phyloP scores from a whole-genome alignment of 2,113 vertebrate species.

The Urocynchramus pylzowi region DNA sequence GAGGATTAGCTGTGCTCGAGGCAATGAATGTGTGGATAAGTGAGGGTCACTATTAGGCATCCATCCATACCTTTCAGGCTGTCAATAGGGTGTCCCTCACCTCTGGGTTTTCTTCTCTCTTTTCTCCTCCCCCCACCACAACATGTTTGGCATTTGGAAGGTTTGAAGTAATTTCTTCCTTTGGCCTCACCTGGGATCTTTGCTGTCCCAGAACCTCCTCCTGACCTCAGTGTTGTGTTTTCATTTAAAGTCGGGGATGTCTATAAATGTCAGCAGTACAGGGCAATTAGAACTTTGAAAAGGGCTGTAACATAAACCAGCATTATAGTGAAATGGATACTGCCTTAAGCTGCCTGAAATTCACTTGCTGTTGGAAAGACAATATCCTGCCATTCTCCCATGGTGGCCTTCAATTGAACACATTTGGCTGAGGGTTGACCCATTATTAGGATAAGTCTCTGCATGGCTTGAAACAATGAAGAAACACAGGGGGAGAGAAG shows the following conservation, averaged over 20 bases:
- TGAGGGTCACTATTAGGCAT: conserved; percentile 46
- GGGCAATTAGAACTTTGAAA: conserved; percentile 86
- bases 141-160: conserved; percentile 73
- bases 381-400: conserved; percentile 84
- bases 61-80: conserved; percentile 38
- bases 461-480: conserved; percentile 78
- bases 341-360: conserved; percentile 79
- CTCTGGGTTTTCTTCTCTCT: conserved; percentile 31
- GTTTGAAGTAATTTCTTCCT: conserved; percentile 79
- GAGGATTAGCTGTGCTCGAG: conserved; percentile 24
- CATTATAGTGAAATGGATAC: conserved; percentile 84
- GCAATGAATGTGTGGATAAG: neutral
- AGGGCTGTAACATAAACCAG: conserved; percentile 85
- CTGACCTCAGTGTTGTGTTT: conserved; percentile 84
- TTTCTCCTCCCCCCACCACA: neutral
- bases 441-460: conserved; percentile 78
- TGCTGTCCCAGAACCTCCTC: conserved; percentile 78
- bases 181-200: conserved; percentile 78
- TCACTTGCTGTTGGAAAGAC: conserved; percentile 85
- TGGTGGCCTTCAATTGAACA: conserved; percentile 82
- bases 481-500: conserved; percentile 67
- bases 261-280: conserved; percentile 83
- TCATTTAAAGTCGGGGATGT: conserved; percentile 80
- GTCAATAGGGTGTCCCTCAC: conserved; percentile 58
- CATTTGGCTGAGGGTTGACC: conserved; percentile 78